These are phyloP conservation scores for Priocnemis perturbator DNA, from an alignment of 2,888 invertebrate species.

Conservation along the genomic window DNA sequence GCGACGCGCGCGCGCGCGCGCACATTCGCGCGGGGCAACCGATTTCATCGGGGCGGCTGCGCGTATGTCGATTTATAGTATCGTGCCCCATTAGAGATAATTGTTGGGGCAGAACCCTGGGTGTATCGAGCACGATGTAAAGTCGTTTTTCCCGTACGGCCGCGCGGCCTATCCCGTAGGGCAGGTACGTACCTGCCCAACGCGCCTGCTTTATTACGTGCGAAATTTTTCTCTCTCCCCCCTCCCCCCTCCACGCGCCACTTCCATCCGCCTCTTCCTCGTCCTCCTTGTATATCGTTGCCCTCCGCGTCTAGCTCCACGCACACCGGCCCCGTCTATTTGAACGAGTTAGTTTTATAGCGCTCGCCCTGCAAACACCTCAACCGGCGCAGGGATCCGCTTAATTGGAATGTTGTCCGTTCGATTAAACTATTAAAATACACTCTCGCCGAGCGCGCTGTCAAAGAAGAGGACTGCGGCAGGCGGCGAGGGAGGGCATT, in stretches of 20 bases:
- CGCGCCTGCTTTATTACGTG: constrained; percentile 68
- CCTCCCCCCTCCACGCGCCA: neutral
- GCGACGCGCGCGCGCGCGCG: constrained; percentile 20
- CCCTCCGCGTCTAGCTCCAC: constrained; percentile 5
- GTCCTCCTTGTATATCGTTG: constrained; percentile 18
- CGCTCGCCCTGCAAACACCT: constrained; percentile 19
- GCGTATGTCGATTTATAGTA: constrained; percentile 73
- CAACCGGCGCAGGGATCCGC: constrained; percentile 48
- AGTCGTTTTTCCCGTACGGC: constrained; percentile 61
- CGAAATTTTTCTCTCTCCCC: constrained; percentile 63
- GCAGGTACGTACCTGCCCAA: constrained; percentile 11
- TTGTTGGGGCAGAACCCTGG: constrained; percentile 65
- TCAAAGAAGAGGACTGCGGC: neutral
- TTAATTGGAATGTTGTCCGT: constrained; percentile 68
- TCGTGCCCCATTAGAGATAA: constrained; percentile 73
- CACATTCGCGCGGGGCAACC: constrained; percentile 37
- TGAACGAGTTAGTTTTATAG: constrained; percentile 61
- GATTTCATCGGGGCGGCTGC: constrained; percentile 64
- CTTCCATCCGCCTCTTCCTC: constrained; percentile 13
- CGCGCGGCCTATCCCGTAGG: constrained; percentile 1
- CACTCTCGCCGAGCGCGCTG: constrained; percentile 11
- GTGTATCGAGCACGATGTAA: constrained; percentile 57
- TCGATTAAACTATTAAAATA: constrained; percentile 68
- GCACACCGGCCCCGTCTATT: constrained; percentile 28
- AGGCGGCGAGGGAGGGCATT: neutral